Evolutionary conservation across 2,113 vertebrate species (phyloP), one percentile per base, ranked within the genome.

Genomic region (Gasterosteus aculeatus): DNA sequence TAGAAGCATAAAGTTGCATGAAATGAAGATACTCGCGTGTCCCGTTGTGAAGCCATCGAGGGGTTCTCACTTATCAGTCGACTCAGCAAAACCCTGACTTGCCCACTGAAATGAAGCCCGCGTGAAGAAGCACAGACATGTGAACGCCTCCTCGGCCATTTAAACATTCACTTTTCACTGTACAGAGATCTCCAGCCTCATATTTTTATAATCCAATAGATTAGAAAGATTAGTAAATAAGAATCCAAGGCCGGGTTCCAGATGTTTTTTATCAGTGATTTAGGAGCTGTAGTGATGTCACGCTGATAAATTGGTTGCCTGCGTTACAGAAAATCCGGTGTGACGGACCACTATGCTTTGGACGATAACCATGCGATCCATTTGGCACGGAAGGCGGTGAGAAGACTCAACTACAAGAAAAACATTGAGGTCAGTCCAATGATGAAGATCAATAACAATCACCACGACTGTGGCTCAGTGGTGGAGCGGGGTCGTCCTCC

Each of bases 301-400:
- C 56, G 11, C 5, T 60, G 26, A 51, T 71, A 69, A 1, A 68
- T 77, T 49, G 76, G 44, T 59, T 72, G 14, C 54, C 19, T 65
- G 58, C 61, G 86, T 18, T 74, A 11, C 89, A 99, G 98, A 86
- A 97, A 96, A 87, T 99, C 98, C 66, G 98, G 98, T 39, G 98
- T 99, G 72, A 96, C 95, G 8, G 98, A 99, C 88, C 95, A 98
- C 82, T 99, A 96, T 3, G 98, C 97, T 77, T 89, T 97, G 86
- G 97, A 99, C 54, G 98, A 99, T 68, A 88, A 87, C 69, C 98
- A 99, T 11, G 98, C 98, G 5, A 96, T 99, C 78, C 97, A 99
- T 85, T 89, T 99, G 84, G 95, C 97, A 18, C 94, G 98, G 69
- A 99, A 97, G 90, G 73, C 92, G 4, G 94, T 99, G 57, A 93